A percentile compares a stretch with the other conserved stretches of the same genome.
Conservation (phyloP, 2,888 invertebrate species). For the Willowsia nigromaculata region DNA sequence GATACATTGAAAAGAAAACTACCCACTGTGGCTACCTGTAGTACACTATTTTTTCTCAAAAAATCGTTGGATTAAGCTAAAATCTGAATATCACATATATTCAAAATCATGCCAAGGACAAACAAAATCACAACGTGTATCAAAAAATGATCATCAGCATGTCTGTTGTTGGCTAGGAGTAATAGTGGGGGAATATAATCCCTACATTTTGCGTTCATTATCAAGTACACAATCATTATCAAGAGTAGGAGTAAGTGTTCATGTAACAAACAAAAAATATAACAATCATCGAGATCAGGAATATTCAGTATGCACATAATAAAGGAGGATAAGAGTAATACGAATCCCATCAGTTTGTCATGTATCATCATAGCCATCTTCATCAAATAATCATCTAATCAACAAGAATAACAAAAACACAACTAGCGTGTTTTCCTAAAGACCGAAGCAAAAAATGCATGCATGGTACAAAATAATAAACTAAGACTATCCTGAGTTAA, state of each 20-base stretch:
- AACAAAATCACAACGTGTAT: not conserved
- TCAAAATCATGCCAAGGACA: slow-evolving; percentile 47
- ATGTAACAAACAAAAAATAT: not conserved
- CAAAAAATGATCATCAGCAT: not conserved
- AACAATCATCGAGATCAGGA: slow-evolving; percentile 27
- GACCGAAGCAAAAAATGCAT: not conserved
- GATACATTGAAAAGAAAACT: slow-evolving; percentile 23
- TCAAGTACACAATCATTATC: not conserved
- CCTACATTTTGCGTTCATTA: not conserved
- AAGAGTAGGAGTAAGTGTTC: not conserved
- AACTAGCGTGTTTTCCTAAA: not conserved
- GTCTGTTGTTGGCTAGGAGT: not conserved
- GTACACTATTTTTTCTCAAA: not conserved
- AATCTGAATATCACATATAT: slow-evolving; percentile 7
- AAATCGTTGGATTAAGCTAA: not conserved
- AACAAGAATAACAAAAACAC: not conserved
- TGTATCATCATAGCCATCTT: not conserved
- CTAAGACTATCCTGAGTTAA: too few relatives aligned
- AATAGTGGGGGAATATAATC: not conserved
- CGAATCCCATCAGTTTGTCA: not conserved
- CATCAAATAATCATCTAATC: not conserved
- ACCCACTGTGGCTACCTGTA: not conserved
- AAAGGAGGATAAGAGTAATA: not conserved
- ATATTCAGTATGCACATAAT: not conserved
- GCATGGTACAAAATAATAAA: not conserved